A percentile compares a stretch with the other conserved stretches of the same genome.
Evolutionary conservation across 2,113 vertebrate species (phyloP).

Genomic region (Hydrolagus affinis): DNA sequence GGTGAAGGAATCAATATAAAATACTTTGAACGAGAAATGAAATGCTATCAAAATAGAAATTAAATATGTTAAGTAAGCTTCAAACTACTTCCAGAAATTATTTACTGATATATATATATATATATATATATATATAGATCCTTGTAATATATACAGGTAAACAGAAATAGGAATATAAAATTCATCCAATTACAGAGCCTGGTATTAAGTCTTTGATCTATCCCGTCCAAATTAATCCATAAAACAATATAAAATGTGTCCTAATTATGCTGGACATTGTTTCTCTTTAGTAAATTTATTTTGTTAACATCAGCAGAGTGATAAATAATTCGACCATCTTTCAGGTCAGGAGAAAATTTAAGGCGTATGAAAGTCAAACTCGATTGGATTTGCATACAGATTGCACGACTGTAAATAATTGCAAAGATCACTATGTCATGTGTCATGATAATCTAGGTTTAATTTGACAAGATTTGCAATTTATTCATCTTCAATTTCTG

Average conservation of each 20-base stretch:
- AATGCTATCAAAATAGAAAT: background rate
- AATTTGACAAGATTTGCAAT: background rate
- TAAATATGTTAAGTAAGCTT: background rate
- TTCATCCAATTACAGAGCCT: no score
- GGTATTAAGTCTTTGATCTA: background rate
- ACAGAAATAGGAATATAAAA: background rate
- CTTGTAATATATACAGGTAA: background rate
- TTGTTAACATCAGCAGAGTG: background rate
- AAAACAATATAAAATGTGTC: conserved; percentile 21
- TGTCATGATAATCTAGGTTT: background rate
- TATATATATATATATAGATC: background rate
- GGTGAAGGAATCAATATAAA: background rate
- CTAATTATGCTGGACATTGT: background rate
- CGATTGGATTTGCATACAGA: background rate
- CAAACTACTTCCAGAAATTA: background rate
- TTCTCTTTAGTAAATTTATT: background rate
- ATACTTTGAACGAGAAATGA: background rate
- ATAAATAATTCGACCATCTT: conserved; percentile 1
- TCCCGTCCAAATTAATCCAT: background rate
- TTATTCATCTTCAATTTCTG: background rate
- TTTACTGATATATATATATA: background rate
- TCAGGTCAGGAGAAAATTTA: background rate
- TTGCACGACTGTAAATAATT: background rate
- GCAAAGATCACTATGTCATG: background rate
- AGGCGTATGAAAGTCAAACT: background rate